Evolutionary conservation across 2,113 vertebrate genomes (phyloP), one percentile per base, ranked within the genome.

Genomic region (Procavia capensis): DNA sequence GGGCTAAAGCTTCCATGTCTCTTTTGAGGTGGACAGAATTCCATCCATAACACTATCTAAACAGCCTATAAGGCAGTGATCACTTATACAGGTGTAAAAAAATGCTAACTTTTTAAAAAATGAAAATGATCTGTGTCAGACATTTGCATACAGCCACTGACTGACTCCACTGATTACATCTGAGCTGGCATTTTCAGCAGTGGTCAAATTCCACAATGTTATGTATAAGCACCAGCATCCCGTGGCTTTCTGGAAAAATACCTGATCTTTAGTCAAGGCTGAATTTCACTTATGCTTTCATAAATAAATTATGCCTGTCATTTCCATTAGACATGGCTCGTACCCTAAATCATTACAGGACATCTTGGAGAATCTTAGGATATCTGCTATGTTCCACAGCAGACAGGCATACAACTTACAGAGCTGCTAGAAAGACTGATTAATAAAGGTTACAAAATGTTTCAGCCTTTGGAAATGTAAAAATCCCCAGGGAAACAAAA

Each of bases 141-240:
- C 31, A 25, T 50, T 54, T 70, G 39, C 54, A 34, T 4, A 47
- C 39, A 72, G 34, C 13, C 24, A 7, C 50, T 29, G 41, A 9
- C 61, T 34, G 25, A 16, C 25, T 47, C n/a, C n/a, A 41, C 22
- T 85, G 34, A 25, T 63, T 47, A 16, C 22, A 25, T 50, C 1
- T 47, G 50, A 63, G 72, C 61, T 25, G 6, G 36, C 6, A 6
- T 45, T 70, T 78, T 19, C 43, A 74, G 83, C 6, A 45, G 25
- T 43, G 64, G 27, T 75, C 39, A 22, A 61, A 61, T 1, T 29
- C 50, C 41, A 70, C 3, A 13, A 43, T 17, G 41, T 39, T 25
- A 4, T 5, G 0, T 2, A 14, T 0, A 20, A 79, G 31, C 19
- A 25, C 45, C 20, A 13, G 13, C 68, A 27, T n/a, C 43, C 36